Percentiles rank a stretch among this genome's conserved stretches.
Evolutionary conservation across 2,113 vertebrate genomes (phyloP).

Genomic region (Spizaetus ornatus): DNA sequence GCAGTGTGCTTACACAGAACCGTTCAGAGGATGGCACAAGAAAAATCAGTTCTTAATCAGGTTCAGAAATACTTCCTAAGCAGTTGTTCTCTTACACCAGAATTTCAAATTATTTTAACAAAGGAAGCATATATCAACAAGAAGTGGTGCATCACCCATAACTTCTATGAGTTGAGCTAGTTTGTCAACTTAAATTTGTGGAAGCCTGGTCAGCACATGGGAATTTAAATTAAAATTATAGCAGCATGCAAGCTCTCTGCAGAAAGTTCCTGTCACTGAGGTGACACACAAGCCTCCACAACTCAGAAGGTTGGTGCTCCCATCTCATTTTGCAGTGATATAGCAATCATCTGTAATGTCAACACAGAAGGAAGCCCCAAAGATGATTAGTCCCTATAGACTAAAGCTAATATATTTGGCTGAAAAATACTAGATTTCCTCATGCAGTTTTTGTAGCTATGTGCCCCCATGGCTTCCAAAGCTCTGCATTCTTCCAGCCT

Average conservation of each 20-base stretch:
- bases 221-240: not conserved
- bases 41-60: not conserved
- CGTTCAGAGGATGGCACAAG: not conserved
- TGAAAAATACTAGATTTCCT: not conserved
- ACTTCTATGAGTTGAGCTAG: not conserved
- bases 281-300: not conserved
- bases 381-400: not conserved
- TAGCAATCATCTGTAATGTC: not conserved
- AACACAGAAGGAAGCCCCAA: not conserved
- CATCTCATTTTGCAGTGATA: not conserved
- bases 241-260: not conserved
- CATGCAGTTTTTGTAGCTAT: not conserved
- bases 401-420: not conserved
- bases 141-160: not conserved
- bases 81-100: not conserved
- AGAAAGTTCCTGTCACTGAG: not conserved
- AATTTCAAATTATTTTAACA: not conserved
- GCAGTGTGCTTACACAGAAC: not conserved
- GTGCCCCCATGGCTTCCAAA: not conserved
- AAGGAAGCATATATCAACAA: not conserved
- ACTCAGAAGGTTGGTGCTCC: not conserved
- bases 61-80: not conserved
- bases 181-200: not conserved
- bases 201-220: not conserved
- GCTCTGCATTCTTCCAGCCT: not conserved